Evolutionary conservation across 2,888 invertebrate species (phyloP), one percentile per base, ranked within the genome.

Genomic region (Temnothorax ravouxi): DNA sequence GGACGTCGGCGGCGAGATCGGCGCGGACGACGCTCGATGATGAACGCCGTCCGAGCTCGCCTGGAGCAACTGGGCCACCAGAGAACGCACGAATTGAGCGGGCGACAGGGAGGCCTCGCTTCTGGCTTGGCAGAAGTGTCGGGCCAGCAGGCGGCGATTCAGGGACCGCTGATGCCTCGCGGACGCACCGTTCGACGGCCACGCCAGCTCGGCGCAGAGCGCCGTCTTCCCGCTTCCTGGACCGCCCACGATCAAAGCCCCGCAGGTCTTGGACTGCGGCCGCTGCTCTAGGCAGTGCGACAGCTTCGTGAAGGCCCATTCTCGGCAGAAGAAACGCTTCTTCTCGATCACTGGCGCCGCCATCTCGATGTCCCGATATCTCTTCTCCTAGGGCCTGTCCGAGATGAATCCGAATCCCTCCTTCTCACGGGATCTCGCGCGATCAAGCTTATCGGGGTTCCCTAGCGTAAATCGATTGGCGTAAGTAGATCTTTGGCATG

Each of bases 141-240:
- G 97, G 0, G 98, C 98, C 74, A 99, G 95, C 34, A 99, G 95
- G 74, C 98, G 96, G 75, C 98, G 96, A 93, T 97, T 97, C 25
- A 98, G 95, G 0, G 97, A 96, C 52, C 97, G 95, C 93, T 97
- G 97, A 90, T 97, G 97, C 59, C 97, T 94, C 74, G 97, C 97
- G 56, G 96, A 96, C 0, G 97, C 96, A 0, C 97, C 97, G 15
- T 95, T 95, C 0, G 97, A 97, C 0, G 97, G 97, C 95, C 96
- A 96, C 59, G 97, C 97, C 56, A 98, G 94, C 93, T 98, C 98
- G 82, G 97, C 97, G 93, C 98, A 97, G 64, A 99, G 96, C 38
- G 99, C 98, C 6, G 99, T 99, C 94, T 99, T 99, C 0, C 99
- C 99, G 89, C 98, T 98, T 29, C 99, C 99, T 0, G 99, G 98